Conservation (phyloP, 2,888 invertebrate genomes). For the Cacoxenus indagator region DNA sequence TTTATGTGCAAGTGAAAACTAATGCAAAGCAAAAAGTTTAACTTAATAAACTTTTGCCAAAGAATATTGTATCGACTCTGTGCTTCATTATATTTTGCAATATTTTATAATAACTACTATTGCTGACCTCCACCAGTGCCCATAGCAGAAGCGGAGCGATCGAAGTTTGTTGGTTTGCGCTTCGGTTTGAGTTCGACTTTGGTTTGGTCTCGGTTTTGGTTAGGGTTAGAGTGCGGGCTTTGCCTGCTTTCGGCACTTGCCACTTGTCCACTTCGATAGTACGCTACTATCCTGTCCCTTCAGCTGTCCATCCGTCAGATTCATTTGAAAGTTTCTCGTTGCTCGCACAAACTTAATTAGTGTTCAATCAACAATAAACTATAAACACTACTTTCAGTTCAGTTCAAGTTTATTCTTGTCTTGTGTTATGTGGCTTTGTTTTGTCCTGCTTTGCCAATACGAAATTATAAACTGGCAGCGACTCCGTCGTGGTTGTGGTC, state of each 20-base stretch:
- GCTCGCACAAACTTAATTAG: constrained; percentile 65
- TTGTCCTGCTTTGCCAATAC: neutral
- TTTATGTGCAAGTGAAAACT: constrained; percentile 1
- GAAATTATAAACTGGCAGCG: constrained; percentile 11
- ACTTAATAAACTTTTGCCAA: constrained; percentile 50
- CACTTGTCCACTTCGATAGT: constrained; percentile 7
- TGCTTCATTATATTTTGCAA: constrained; percentile 21
- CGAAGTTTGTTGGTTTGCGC: neutral
- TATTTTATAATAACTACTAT: neutral
- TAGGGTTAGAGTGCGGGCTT: neutral
- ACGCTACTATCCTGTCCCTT: neutral
- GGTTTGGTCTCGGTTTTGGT: neutral
- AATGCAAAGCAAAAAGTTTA: constrained; percentile 57
- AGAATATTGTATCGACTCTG: constrained; percentile 16
- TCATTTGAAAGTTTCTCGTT: constrained; percentile 20
- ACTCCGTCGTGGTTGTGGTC: neutral
- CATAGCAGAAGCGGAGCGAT: neutral
- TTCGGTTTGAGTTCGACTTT: neutral
- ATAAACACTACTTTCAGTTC: constrained; percentile 49
- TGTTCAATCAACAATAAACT: constrained; percentile 70
- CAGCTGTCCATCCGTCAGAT: neutral
- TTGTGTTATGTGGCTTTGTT: neutral
- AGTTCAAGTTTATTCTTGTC: neutral
- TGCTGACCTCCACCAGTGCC: neutral
- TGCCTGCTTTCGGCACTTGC: too few species aligned